phyloP scores from a whole-genome alignment of 2,888 invertebrate species.

The Tortricodes alternella region DNA sequence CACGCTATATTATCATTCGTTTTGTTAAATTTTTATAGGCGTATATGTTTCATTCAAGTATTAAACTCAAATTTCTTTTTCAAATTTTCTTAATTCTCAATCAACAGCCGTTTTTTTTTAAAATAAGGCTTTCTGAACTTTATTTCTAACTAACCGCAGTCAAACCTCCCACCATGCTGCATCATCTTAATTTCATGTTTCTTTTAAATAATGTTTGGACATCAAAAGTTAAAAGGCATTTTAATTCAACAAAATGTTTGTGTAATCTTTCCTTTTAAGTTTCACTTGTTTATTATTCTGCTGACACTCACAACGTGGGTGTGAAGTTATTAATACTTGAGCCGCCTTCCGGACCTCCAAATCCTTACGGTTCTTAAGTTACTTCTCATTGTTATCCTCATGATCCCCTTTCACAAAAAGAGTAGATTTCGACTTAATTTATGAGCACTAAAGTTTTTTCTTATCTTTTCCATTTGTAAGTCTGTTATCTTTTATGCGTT shows the following conservation, averaged over 20 bases:
- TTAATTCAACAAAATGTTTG: conserved; percentile 7
- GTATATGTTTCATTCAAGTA: too few relatives aligned
- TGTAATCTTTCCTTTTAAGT: conserved; percentile 16
- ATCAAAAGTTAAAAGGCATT: background rate
- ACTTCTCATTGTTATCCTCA: conserved; percentile 30
- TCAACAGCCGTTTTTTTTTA: too few relatives aligned
- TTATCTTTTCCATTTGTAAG: conserved; percentile 20
- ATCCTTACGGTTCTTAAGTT: conserved; percentile 31
- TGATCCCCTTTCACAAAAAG: conserved; percentile 32
- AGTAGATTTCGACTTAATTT: conserved; percentile 6
- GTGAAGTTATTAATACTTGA: conserved; percentile 28
- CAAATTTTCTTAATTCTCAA: too few relatives aligned
- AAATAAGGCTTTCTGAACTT: too few relatives aligned
- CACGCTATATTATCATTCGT: background rate
- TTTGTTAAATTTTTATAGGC: too few relatives aligned
- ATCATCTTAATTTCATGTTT: background rate
- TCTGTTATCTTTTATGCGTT: conserved; percentile 27
- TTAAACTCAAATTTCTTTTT: too few relatives aligned
- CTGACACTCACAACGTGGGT: conserved; percentile 29
- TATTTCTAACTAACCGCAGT: too few relatives aligned
- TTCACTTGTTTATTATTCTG: conserved; percentile 29
- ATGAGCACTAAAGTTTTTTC: conserved; percentile 15
- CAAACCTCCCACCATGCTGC: too few relatives aligned
- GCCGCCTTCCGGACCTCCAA: conserved; percentile 27
- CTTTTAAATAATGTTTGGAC: background rate